phyloP scores from a whole-genome alignment of 2,113 vertebrate genomes.

The Grus americana region DNA sequence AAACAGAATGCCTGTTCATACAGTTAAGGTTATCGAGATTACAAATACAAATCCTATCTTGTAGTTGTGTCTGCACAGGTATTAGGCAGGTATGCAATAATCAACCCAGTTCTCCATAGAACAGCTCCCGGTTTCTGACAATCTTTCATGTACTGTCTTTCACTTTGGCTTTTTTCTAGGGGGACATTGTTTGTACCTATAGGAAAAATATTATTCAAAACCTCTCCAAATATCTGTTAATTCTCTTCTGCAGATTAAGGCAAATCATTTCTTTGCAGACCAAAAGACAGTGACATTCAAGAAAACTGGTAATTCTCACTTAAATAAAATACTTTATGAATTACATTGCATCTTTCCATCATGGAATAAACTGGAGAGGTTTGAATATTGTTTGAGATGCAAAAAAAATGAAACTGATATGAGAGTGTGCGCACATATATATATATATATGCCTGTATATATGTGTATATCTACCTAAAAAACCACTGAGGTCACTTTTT shows the following conservation, averaged over 20 bases:
- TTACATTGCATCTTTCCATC: not conserved
- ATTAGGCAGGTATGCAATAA: not conserved
- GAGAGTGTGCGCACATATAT: not conserved
- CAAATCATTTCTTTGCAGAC: not conserved
- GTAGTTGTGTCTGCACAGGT: not conserved
- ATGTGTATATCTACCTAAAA: not conserved
- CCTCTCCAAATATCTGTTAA: not conserved
- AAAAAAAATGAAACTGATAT: not conserved
- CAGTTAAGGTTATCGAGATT: not conserved
- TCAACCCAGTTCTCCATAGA: not conserved
- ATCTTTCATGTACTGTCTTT: not conserved
- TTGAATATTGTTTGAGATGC: not conserved
- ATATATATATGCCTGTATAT: not conserved
- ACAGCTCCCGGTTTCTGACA: not conserved
- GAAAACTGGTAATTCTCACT: not conserved
- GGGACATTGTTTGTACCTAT: not conserved
- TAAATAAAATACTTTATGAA: not conserved
- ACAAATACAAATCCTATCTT: not conserved
- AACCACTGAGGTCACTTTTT: not conserved
- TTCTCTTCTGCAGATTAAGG: not conserved
- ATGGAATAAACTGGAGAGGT: not conserved
- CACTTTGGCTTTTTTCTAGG: not conserved
- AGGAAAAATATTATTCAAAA: not conserved
- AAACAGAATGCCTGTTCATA: not conserved
- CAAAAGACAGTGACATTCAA: not conserved